Conservation (phyloP, 1,140 invertebrate species). For the Sipha flava region DNA sequence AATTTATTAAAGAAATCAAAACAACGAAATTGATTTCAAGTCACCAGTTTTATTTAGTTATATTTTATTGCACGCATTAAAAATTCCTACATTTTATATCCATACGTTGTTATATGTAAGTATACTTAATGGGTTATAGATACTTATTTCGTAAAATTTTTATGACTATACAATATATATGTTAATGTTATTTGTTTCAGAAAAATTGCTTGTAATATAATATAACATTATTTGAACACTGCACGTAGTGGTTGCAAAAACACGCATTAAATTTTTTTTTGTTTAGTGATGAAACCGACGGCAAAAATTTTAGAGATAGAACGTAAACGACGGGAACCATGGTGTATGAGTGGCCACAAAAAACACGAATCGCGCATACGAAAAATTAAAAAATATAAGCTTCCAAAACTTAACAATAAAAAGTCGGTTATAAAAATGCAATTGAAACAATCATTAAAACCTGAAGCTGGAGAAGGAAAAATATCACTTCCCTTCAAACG, state of each 20-base stretch:
- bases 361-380: too few relatives aligned
- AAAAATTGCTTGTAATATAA: not conserved
- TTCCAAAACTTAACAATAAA: not conserved
- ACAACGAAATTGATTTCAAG: too few relatives aligned
- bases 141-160: not conserved
- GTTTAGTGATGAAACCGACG: not conserved
- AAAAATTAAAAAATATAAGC: not conserved
- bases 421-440: not conserved
- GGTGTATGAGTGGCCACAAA: not conserved
- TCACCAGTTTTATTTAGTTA: too few relatives aligned
- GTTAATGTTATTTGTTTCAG: not conserved
- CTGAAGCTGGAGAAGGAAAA: not conserved
- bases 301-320: not conserved
- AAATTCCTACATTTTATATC: too few relatives aligned
- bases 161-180: not conserved
- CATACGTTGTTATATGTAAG: not conserved
- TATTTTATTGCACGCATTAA: too few relatives aligned
- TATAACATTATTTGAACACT: too few relatives aligned
- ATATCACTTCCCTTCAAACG: not conserved
- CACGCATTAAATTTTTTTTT: not conserved
- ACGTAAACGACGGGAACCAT: not conserved
- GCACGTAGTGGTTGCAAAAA: too few relatives aligned
- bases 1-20: not conserved
- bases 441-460: not conserved
- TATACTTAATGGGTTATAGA: not conserved